Evolutionary conservation across 2,888 invertebrate species (phyloP), one percentile per base, ranked within the genome.

Genomic region (Caenorhabditis becei): DNA sequence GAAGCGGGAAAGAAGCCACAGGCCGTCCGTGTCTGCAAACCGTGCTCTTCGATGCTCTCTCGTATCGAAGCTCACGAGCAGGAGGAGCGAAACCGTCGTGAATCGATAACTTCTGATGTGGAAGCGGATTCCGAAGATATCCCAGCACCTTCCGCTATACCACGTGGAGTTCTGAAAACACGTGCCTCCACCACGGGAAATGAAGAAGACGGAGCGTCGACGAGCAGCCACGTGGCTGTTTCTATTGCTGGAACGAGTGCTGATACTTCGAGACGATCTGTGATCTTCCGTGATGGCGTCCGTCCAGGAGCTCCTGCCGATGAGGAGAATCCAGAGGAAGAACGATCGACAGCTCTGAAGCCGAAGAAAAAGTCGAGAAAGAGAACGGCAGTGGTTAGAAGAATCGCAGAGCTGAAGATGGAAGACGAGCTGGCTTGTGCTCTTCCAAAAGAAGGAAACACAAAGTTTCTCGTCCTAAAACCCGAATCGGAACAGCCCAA

Each of bases 1-100:
- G 84, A 83, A 53, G 82, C 83, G 20, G 82, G 84, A n/a, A 87
- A 86, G 65, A 85, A 88, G 28, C 58, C 44, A 35, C 77, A 71
- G 59, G 56, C 72, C 54, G 86, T 71, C 11, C 65, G 86, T 16
- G 87, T 90, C n/a, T 90, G 90, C 59, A 74, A 77, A 7, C 90
- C 90, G 16, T 90, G 90, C 56, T 78, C 82, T 4, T 44, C 74
- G 16, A 91, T 88, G 59, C 80, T 90, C 66, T 79, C 85, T 20
- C 67, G 87, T 51, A 90, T 90, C 53, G 87, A 85, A 47, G 80
- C 82, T n/a, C 87, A 86, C 51, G 89, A 87, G 67, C 63, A 79
- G 37, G 80, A 77, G 49, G 65, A 72, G 51, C 32, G 51, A 37
- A 37, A 28, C 16, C 67, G 79, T 18, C 26, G 62, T 18, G 72